A percentile compares a stretch with the other conserved stretches of the same genome.
Evolutionary conservation across 2,888 invertebrate genomes (phyloP).

Genomic region (Cancer borealis): DNA sequence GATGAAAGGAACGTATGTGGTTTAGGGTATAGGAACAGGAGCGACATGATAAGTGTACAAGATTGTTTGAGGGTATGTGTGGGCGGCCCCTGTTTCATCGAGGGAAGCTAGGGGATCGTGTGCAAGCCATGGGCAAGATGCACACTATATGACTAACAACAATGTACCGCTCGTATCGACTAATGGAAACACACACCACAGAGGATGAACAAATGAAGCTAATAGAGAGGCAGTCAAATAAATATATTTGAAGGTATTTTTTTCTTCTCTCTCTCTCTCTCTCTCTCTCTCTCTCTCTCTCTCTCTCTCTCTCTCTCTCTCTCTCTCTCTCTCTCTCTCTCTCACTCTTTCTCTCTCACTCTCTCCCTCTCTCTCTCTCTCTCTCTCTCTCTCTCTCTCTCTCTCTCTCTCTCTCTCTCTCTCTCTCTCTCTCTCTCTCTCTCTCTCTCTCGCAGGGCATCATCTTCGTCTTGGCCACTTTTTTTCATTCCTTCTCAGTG

Average conservation of each 20-base stretch:
- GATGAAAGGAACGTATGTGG: not conserved
- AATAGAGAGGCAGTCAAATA: not conserved
- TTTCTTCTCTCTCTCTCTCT: constrained; percentile 27
- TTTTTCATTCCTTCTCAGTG: not conserved
- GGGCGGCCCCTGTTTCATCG: not conserved
- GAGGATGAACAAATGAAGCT: not conserved
- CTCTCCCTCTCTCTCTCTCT: constrained; percentile 22
- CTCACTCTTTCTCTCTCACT: not conserved
- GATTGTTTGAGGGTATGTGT: not conserved
- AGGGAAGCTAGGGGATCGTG: not conserved
- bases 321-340: constrained; percentile 15
- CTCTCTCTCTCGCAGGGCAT: not conserved
- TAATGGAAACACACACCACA: not conserved
- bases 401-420: not conserved
- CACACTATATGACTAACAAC: not conserved
- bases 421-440: constrained; percentile 8
- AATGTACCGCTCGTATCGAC: no score
- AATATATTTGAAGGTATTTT: not conserved
- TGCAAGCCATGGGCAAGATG: not conserved
- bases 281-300: constrained; percentile 36
- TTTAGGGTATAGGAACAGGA: not conserved
- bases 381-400: constrained; percentile 39
- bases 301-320: not conserved
- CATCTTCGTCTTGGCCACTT: not conserved
- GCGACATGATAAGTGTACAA: not conserved